These are phyloP conservation scores for Phocoena phocoena DNA, from an alignment of 2,113 vertebrate genomes.

Conservation along the genomic window DNA sequence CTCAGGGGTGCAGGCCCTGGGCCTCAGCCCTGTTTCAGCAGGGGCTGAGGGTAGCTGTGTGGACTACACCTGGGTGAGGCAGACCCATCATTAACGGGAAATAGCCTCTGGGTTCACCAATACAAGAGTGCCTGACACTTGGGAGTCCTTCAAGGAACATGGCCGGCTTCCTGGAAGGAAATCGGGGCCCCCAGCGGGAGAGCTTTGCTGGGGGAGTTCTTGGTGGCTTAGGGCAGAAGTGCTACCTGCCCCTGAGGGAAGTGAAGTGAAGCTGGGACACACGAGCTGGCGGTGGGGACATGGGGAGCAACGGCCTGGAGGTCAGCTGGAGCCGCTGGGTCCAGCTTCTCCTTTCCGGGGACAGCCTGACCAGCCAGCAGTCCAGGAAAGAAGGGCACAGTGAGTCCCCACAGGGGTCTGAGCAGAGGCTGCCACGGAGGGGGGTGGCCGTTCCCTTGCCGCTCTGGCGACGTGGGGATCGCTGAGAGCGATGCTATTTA, in stretches of 20 bases:
- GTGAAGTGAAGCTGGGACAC: neutral
- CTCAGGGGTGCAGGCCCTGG: neutral
- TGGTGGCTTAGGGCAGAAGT: neutral
- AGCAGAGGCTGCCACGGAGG: neutral
- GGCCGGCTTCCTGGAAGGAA: neutral
- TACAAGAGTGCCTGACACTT: fast-evolving
- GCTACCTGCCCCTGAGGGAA: neutral
- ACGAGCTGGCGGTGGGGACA: neutral
- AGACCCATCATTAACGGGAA: neutral
- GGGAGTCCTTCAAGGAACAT: neutral
- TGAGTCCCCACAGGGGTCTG: neutral
- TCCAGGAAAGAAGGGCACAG: neutral
- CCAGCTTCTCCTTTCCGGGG: neutral
- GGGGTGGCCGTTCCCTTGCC: neutral
- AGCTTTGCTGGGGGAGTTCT: neutral
- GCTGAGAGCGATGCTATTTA: fast-evolving
- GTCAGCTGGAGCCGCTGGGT: neutral
- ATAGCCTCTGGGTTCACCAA: neutral
- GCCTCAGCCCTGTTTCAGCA: neutral
- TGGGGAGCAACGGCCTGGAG: too few relatives aligned
- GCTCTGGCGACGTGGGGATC: fast-evolving
- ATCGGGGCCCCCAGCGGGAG: neutral
- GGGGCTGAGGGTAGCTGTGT: neutral
- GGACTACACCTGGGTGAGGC: fast-evolving
- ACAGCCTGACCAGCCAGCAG: neutral